Base-by-base conservation (phyloP, 1,140 invertebrate genomes). In the Heterodera schachtii region DNA sequence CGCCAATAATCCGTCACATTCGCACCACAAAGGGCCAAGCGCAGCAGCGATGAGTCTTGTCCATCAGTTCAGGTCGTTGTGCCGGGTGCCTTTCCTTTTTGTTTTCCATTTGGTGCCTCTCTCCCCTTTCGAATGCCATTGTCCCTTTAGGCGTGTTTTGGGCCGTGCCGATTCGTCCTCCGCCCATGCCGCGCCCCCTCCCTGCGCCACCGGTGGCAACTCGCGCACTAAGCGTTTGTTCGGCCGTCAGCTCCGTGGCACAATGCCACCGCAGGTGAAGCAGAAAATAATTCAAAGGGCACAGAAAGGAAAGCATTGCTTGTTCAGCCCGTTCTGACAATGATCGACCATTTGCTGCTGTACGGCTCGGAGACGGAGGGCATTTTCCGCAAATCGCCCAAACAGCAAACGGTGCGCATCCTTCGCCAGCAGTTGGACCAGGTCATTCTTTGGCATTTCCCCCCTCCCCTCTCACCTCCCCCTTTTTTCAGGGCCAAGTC, bases 371-470 rank as follows among this genome's bases (percentile, higher is more conserved):
- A 87, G 47, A 75, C 80, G 43, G 85, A 86, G 46, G 85, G 85
- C 7, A 87, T 86, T 74, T 87, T 86, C 47, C 73, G 85, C n/a
- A 86, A 86, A 73, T 87, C 86, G 6, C 86, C 85, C 13, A 86
- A 86, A 74, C 82, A 82, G 44, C 75, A 78, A 6, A 86, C 86
- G 41, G 85, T 86, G 6, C 44, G 86, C 16, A 47, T 73, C 9
- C 71, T 86, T 46, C 78, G 81, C 44, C 66, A 52, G 5, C 85
- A 85, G 47, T 75, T 86, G 44, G 85, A 86, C 80, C 21, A 69
- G 64, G 77, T 78, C 2, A 13, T 19, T 60, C 9, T 41, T 2
- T 2, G 52, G 31, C 31, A 31, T 57, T 60, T 7, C 41, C n/a
- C 19, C 66, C 47, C 47, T 31, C 21, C 46, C 46, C 41, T 41